Evolutionary conservation across 2,797 vertebrate species (phyloP), one percentile per base, ranked within the genome.

Genomic region (Echeneis naucrates): DNA sequence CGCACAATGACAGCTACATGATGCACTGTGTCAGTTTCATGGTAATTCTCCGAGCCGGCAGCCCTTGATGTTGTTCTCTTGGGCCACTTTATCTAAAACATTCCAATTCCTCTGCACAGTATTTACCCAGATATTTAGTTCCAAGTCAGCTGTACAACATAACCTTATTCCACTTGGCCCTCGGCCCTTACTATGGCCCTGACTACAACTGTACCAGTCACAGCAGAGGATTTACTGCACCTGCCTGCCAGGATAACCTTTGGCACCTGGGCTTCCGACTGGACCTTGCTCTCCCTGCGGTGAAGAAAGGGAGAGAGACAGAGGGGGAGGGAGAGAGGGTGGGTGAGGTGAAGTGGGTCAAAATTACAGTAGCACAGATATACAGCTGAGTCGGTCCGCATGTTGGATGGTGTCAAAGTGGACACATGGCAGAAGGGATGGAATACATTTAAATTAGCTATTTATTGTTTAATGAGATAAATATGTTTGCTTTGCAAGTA

Each of bases 221-320:
- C 92, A 93, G 90, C 84, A 92, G 91, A 93, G 90, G 95, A 97
- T 97, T 98, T 98, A 99, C 98, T 99, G 98, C 98, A 99, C 98
- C 98, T 99, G 98, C 98, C 98, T 99, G 98, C 98, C 98, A 98
- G 97, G 97, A 99, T 99, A 99, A 96, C 98, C 98, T 99, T 99
- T 99, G 97, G 96, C 97, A 97, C 97, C 97, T 89, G 96, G 95
- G 77, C 95, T 98, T 92, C 97, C 97, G 38, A 95, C 90, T 51
- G 94, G 94, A 95, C 98, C 98, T 58, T 87, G 95, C 70, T 93
- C 93, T 21, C 98, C 98, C 97, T 99, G 95, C 24, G 90, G 92
- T 86, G 73, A 89, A 55, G 85, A 77, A 75, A 85, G 72, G 64
- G 48, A 81, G 59, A 26, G 57, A 42, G 37, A 65, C 42, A 4